These are phyloP conservation scores for Pseudocheirus occidentalis DNA, from an alignment of 2,797 vertebrate species.

Conservation along the genomic window DNA sequence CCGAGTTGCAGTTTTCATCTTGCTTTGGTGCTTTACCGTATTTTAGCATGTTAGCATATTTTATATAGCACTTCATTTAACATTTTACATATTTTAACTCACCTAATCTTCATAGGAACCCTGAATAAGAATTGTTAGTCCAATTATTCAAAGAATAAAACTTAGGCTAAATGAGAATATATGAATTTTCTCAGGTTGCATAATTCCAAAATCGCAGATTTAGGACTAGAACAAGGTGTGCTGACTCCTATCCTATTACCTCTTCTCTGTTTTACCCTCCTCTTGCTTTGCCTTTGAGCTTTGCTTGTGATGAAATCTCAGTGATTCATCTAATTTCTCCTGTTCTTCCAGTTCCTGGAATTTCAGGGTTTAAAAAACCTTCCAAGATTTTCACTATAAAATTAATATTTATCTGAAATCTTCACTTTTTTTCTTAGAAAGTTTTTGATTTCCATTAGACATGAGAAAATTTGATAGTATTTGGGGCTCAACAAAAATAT, in stretches of 20 bases:
- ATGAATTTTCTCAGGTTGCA: background rate
- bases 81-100: background rate
- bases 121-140: background rate
- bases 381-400: accelerated
- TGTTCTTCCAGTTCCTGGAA: accelerated
- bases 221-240: background rate
- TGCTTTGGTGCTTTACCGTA: background rate
- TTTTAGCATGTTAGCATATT: background rate
- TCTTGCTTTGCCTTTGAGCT: accelerated
- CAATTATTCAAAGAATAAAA: background rate
- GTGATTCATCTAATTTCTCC: accelerated
- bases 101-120: background rate
- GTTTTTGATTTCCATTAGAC: background rate
- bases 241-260: background rate
- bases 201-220: background rate
- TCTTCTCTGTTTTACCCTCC: background rate
- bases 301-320: accelerated
- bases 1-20: background rate
- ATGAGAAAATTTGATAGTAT: background rate
- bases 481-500: background rate
- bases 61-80: background rate
- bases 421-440: background rate
- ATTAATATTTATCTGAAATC: accelerated
- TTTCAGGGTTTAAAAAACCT: accelerated
- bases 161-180: background rate